Conservation (phyloP, 1,140 invertebrate species). For the Sitophilus oryzae region DNA sequence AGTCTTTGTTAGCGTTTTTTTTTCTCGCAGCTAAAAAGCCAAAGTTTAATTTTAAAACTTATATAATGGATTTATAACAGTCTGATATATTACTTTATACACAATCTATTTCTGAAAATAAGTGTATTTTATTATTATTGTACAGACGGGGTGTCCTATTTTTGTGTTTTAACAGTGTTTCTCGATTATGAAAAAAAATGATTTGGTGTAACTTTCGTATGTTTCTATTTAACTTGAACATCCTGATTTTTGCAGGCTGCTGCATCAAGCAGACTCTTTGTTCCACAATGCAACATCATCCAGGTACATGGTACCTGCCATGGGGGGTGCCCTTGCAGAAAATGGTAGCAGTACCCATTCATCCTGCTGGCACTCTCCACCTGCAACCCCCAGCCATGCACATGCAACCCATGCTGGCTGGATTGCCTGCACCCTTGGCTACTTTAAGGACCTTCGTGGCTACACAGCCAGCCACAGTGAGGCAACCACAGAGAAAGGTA, state of each 20-base stretch:
- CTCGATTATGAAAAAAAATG: too few relatives aligned
- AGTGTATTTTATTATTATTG: too few relatives aligned
- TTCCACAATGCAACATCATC: conserved; percentile 46
- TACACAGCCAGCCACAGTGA: conserved; percentile 34
- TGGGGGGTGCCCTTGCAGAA: conserved; percentile 52
- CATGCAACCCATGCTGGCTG: conserved; percentile 40
- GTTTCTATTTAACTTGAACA: background rate
- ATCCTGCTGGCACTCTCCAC: conserved; percentile 39
- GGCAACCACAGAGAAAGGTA: conserved; percentile 35
- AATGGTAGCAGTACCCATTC: conserved; percentile 47
- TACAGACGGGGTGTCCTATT: too few relatives aligned
- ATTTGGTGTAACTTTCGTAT: too few relatives aligned
- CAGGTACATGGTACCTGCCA: conserved; percentile 49
- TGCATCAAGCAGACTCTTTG: background rate
- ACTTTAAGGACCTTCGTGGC: conserved; percentile 39
- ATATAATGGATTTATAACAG: too few relatives aligned
- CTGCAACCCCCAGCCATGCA: conserved; percentile 38
- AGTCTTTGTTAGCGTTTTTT: too few relatives aligned
- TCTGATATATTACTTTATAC: too few relatives aligned
- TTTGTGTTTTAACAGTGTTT: too few relatives aligned
- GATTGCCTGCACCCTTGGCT: conserved; percentile 41
- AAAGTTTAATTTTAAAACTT: too few relatives aligned
- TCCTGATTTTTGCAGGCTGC: background rate
- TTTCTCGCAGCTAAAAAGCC: too few relatives aligned
- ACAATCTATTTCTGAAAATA: too few relatives aligned